Evolutionary conservation across 2,113 vertebrate species (phyloP).

Genomic region (Saiga tatarica): DNA sequence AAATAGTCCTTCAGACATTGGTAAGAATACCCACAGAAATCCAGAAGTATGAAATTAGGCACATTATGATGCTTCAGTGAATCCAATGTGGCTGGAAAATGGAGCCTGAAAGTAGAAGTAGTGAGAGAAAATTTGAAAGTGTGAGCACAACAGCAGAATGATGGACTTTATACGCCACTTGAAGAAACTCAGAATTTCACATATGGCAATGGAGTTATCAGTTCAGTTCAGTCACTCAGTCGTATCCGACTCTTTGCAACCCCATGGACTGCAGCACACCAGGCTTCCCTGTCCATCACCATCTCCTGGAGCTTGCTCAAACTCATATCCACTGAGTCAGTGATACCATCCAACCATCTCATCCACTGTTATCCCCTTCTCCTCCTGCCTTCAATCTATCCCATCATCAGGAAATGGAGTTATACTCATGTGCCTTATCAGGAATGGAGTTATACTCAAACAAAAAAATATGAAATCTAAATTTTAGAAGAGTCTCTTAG

Average conservation of each 20-base stretch:
- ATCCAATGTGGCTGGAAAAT: too few relatives aligned
- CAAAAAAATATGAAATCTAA: background rate
- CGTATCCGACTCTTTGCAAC: accelerated
- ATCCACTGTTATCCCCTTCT: background rate
- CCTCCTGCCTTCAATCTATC: background rate
- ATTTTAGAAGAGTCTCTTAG: background rate
- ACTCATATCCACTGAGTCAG: background rate
- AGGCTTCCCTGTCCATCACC: background rate
- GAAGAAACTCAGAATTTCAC: background rate
- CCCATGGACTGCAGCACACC: background rate
- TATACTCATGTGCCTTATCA: background rate
- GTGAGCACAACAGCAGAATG: background rate
- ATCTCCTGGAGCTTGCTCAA: background rate
- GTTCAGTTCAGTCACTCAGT: background rate
- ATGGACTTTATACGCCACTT: background rate
- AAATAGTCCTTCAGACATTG: background rate
- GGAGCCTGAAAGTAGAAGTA: background rate
- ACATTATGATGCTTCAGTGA: background rate
- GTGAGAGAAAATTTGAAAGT: background rate
- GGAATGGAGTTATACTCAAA: background rate
- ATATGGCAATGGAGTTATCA: background rate
- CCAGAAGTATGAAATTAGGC: background rate
- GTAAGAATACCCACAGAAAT: background rate
- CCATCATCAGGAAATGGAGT: background rate
- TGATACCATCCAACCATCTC: background rate